A percentile compares a stretch with the other conserved stretches of the same genome.
phyloP scores from a whole-genome alignment of 2,888 invertebrate species.

The Clunio marinus region DNA sequence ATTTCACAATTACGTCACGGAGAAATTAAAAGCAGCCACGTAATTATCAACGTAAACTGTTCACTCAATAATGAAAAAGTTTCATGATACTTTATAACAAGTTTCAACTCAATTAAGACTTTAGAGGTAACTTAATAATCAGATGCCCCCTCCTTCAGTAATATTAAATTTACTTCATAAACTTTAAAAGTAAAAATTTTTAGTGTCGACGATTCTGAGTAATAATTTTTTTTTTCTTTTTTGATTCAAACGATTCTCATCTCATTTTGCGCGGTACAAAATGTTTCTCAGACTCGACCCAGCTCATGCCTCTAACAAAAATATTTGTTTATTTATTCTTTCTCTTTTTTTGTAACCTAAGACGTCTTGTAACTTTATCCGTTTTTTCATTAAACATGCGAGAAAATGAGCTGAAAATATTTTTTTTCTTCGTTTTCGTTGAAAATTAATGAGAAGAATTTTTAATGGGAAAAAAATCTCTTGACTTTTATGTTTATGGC shows the following conservation, averaged over 20 bases:
- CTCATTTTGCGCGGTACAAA: background rate
- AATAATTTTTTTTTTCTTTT: background rate
- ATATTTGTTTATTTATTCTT: background rate
- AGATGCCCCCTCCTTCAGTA: too few species aligned
- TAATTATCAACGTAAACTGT: too few species aligned
- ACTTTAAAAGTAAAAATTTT: background rate
- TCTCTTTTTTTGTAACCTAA: background rate
- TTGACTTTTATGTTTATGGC: background rate
- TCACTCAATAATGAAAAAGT: too few species aligned
- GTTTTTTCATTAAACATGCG: slow-evolving; percentile 36
- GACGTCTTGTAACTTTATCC: slow-evolving; percentile 21
- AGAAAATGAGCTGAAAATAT: slow-evolving; percentile 16
- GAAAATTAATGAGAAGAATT: slow-evolving; percentile 15
- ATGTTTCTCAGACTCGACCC: background rate
- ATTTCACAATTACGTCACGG: too few species aligned
- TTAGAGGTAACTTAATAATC: too few species aligned
- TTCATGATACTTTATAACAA: too few species aligned
- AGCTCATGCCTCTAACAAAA: background rate
- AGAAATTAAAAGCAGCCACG: too few species aligned
- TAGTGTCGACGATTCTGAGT: background rate
- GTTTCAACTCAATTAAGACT: too few species aligned
- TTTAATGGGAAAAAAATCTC: slow-evolving; percentile 23
- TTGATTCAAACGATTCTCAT: background rate
- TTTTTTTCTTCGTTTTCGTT: slow-evolving; percentile 7
- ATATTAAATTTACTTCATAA: too few species aligned